Evolutionary conservation across 2,888 invertebrate genomes (phyloP), one percentile per base, ranked within the genome.

Genomic region (Osmoderma eremita): DNA sequence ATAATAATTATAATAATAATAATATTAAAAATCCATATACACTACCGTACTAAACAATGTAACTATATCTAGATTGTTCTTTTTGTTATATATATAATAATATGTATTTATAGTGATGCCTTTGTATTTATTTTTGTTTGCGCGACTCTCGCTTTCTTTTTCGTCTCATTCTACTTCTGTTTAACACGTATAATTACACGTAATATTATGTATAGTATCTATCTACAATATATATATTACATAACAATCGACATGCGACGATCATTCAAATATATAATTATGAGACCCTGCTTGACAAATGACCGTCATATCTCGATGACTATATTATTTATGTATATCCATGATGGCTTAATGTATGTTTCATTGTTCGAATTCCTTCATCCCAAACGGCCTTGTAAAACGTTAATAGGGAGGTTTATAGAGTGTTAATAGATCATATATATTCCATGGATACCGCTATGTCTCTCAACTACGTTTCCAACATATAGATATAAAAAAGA

Each of bases 271-370:
- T 78, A 80, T 78, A 80, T 82, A 80, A 81, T 80, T 80, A 79
- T 80, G 79, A 79, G 81, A 83, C 83, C 83, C 83, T 83, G 83
- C 81, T 80, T 81, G 74, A 80, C 76, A 78, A 79, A 78, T 80
- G 80, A 76, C 73, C 80, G 82, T 77, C 81, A 78, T 75, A 75
- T 78, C 78, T 71, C 77, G 75, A 79, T 61, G 45, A 45, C 73
- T 75, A 65, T 58, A 49, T 65, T 53, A 53, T 53, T 38, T 53
- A 50, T 50, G 24, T 53, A 24, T 53, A 53, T 53, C 38, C 30
- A 30, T 61, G 58, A 61, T 61, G 58, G 58, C 58, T 61, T 61
- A 61, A 45, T 61, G 58, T 61, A 61, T 24, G 58, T 30, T 56
- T 41, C 12, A 48, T 18, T 49, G 17, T 53, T 53, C 18, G 30